Conservation (phyloP, 2,888 invertebrate species). For the Rhyacophila evoluta region DNA sequence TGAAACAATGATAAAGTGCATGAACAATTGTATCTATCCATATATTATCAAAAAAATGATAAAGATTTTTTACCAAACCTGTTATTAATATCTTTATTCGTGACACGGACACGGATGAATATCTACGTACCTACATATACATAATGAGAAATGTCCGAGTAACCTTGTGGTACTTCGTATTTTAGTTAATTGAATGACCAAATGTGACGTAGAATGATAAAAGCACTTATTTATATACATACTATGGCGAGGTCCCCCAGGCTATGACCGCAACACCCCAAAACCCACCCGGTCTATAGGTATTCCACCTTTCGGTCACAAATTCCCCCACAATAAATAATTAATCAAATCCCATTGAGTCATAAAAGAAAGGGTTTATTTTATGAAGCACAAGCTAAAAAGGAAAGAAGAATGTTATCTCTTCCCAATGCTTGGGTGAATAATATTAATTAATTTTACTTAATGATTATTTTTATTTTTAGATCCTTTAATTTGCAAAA, state of each 20-base stretch:
- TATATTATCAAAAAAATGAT: too few relatives aligned
- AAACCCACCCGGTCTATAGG: not conserved
- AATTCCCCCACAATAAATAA: not conserved
- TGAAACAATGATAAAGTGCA: too few relatives aligned
- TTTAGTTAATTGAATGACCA: not conserved
- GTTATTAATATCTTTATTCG: too few relatives aligned
- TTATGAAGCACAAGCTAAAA: not conserved
- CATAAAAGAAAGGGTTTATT: not conserved
- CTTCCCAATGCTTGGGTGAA: not conserved
- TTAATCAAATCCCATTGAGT: not conserved
- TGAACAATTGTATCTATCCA: too few relatives aligned
- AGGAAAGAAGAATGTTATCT: not conserved
- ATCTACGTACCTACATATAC: too few relatives aligned
- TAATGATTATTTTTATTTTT: not conserved
- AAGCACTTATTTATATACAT: not conserved
- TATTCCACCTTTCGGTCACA: not conserved
- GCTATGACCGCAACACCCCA: not conserved
- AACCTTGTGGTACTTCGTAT: too few relatives aligned
- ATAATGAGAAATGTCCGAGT: too few relatives aligned
- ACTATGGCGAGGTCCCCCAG: not conserved
- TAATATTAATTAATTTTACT: not conserved
- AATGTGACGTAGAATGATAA: not conserved
- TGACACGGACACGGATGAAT: too few relatives aligned
- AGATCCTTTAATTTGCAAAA: too few relatives aligned
- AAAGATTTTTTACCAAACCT: too few relatives aligned